Evolutionary conservation across 2,797 vertebrate genomes (phyloP).

Genomic region (Bradypodion pumilum): DNA sequence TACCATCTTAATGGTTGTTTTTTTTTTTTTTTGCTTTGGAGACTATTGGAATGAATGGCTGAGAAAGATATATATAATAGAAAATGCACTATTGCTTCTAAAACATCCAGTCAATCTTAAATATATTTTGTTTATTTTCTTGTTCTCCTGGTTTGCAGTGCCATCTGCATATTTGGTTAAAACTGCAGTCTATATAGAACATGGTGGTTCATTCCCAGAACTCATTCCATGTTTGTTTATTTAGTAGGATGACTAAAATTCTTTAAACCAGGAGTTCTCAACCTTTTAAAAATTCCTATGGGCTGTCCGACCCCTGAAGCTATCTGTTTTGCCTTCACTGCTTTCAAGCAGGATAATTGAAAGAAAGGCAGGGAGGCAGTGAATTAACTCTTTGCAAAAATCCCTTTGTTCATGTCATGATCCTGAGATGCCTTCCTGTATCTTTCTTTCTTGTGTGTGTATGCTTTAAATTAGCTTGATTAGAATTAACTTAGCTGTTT

Average conservation of each 20-base stretch:
- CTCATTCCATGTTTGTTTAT: neutral
- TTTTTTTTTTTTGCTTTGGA: conserved; percentile 4
- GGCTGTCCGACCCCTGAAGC: no score
- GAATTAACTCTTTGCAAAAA: no score
- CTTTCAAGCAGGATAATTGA: no score
- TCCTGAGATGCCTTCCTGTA: no score
- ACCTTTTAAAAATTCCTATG: no score
- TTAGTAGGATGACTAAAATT: neutral
- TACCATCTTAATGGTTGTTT: conserved; percentile 13
- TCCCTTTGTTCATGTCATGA: no score
- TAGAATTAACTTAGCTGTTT: no score
- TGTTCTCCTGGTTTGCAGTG: conserved; percentile 27
- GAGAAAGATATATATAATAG: neutral
- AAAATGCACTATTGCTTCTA: neutral
- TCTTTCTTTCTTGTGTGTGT: no score
- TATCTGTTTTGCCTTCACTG: no score
- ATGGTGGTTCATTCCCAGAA: neutral
- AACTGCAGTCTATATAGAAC: conserved; percentile 13
- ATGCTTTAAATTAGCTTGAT: no score
- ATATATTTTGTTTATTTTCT: neutral
- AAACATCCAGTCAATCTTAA: neutral
- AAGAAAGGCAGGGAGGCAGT: no score
- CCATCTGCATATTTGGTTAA: conserved; percentile 34
- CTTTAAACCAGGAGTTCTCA: no score
- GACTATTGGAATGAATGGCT: neutral